Base-by-base conservation (phyloP, 2,888 invertebrate genomes). In the Eupeodes latifasciatus region DNA sequence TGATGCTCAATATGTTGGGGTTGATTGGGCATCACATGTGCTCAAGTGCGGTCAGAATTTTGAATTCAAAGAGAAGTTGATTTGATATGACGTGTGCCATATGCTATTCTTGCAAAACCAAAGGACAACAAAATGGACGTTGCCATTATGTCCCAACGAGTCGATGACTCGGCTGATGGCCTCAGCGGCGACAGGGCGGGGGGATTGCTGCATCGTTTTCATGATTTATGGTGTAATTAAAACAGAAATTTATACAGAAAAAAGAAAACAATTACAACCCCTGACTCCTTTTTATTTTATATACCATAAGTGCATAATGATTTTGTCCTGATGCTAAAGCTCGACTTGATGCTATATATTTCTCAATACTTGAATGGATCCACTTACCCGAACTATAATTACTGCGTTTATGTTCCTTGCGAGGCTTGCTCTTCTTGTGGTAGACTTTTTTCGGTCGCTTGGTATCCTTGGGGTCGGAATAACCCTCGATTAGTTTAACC, bases 391-490 rank as follows among this genome's bases (percentile, higher is more conserved):
- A 93, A 90, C 92, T 93, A 90, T 93, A 93, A 90, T 93, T 92
- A 85, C 91, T 92, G 82, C 91, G 92, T 85, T 92, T 93, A 84
- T 92, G 92, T 14, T 90, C 90, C 62, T 90, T 84, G 55, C 93
- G 92, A 74, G 92, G 90, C 72, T 93, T 93, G 81, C 90, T 91
- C 90, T 93, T 93, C 90, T 93, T 93, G 89, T 92, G 93, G 74
- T 92, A 93, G 80, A 92, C 92, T 90, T 93, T 93, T 90, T 93
- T 93, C 90, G 93, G 92, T 80, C 92, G 92, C 74, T 92, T 93
- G 44, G 93, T 92, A 81, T 93, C 93, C 90, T 94, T 93, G 47
- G 93, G 93, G 91, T 93, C 93, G 16, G 94, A 94, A 77, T 93
- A 93, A 72, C 93, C 94, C 90, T 94, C 93, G 90, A 93, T 92